Percentiles rank a stretch among this genome's conserved stretches.
Evolutionary conservation across 2,113 vertebrate species (phyloP).

Genomic region (Nanorana parkeri): DNA sequence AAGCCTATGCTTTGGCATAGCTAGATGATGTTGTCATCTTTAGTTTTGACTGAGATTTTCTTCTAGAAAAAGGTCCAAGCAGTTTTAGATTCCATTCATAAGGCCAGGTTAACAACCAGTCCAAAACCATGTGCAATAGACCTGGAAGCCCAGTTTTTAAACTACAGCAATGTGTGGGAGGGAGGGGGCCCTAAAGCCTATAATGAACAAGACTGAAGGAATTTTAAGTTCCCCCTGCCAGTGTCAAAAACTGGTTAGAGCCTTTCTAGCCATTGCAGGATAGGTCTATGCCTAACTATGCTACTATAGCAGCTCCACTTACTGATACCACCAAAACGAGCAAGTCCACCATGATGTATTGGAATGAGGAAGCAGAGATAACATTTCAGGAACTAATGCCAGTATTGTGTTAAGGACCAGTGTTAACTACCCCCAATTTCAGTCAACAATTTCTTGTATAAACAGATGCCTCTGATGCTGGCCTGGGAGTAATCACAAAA

Average conservation of each 20-base stretch:
- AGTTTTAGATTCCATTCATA: neutral
- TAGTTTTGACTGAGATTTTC: neutral
- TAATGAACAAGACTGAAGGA: neutral
- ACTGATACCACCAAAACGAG: neutral
- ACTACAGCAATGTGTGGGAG: neutral
- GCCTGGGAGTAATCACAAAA: neutral
- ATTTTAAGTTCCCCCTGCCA: neutral
- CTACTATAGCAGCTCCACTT: no score
- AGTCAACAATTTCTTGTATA: neutral
- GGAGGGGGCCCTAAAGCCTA: no score
- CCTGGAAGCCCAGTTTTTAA: neutral
- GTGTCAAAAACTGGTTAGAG: neutral
- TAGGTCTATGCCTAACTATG: neutral
- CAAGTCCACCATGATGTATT: neutral
- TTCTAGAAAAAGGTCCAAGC: neutral
- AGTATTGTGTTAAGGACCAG: neutral
- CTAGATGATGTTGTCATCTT: neutral
- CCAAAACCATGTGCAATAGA: neutral
- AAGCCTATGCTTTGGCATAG: neutral
- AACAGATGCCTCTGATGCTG: no score
- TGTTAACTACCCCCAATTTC: neutral
- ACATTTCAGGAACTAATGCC: neutral
- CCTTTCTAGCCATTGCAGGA: no score
- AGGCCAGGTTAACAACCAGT: neutral
- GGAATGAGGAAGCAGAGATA: neutral